Base-by-base conservation (phyloP, 2,888 invertebrate genomes). In the Electrophaes corylata region DNA sequence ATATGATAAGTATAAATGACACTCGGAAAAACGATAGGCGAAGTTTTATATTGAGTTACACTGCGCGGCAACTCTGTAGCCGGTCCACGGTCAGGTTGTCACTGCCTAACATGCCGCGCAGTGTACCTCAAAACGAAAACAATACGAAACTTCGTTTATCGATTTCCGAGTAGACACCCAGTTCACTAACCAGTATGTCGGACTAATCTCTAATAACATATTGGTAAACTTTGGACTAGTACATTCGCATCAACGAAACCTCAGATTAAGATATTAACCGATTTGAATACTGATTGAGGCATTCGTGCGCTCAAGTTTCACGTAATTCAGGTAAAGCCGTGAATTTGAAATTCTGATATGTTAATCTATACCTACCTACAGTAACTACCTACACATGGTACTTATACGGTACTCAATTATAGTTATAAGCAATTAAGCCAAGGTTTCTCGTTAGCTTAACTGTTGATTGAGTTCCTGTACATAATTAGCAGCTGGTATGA, bases 251-350 rank as follows among this genome's bases (percentile, higher is more conserved):
- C 52, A 62, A 57, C 56, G 60, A 66, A 69, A 66, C 69, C 70
- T 52, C 47, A 48, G 68, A 64, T 64, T 67, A 69, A 69, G 63
- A 49, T 65, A 72, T 72, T 70, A 70, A 61, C 64, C 57, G 67
- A 67, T 67, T 67, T 69, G 68, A 69, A 72, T 71, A 66, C 68
- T 70, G 70, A 78, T 68, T 64, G 60, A 60, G 60, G 62, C 56
- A 66, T 55, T 61, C 65, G 64, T 52, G 64, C 61, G 65, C 60
- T 41, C 58, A 55, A 65, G 69, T 66, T 69, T 62, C 59, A 60
- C 40, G 64, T 55, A 62, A 64, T 66, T 68, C 61, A 45, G 60
- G 46, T 48, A 54, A 60, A 66, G 61, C 59, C 40, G 60, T 58
- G 45, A 35, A 64, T 65, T 67, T 67, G 51, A 51, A 63, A 65